phyloP scores from a whole-genome alignment of 2,113 vertebrate species.

The Panurus biarmicus region DNA sequence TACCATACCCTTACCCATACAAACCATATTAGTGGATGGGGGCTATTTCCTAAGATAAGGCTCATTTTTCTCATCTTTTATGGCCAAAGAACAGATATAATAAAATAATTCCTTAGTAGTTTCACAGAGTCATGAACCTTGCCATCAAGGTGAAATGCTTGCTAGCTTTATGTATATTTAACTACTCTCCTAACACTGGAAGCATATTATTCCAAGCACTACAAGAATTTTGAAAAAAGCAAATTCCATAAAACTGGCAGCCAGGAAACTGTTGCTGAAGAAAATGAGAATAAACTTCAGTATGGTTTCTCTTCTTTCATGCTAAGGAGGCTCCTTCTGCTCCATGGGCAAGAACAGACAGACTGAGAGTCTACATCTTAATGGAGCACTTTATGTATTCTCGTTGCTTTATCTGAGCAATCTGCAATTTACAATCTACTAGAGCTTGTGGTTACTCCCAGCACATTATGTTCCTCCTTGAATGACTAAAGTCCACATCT shows the following conservation, averaged over 20 bases:
- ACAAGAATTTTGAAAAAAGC: neutral
- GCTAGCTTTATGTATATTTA: neutral
- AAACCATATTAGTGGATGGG: neutral
- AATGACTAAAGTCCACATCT: neutral
- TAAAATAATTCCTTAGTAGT: neutral
- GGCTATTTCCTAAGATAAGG: neutral
- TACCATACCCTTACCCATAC: neutral
- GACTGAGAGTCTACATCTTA: neutral
- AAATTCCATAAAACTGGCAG: neutral
- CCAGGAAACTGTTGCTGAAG: neutral
- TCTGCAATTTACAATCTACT: neutral
- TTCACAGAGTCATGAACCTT: neutral
- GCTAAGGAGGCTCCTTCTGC: neutral
- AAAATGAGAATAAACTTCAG: neutral
- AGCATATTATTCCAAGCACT: neutral
- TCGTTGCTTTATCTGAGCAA: neutral
- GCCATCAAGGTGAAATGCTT: neutral
- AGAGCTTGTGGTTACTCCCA: neutral
- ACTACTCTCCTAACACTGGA: neutral
- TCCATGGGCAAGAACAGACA: neutral
- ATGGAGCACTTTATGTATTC: neutral
- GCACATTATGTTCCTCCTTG: neutral
- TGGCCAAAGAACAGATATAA: neutral
- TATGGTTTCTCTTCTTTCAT: neutral
- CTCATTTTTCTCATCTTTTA: neutral